Conservation (phyloP, 23 tunicate species). For the Halocynthia roretzi region DNA sequence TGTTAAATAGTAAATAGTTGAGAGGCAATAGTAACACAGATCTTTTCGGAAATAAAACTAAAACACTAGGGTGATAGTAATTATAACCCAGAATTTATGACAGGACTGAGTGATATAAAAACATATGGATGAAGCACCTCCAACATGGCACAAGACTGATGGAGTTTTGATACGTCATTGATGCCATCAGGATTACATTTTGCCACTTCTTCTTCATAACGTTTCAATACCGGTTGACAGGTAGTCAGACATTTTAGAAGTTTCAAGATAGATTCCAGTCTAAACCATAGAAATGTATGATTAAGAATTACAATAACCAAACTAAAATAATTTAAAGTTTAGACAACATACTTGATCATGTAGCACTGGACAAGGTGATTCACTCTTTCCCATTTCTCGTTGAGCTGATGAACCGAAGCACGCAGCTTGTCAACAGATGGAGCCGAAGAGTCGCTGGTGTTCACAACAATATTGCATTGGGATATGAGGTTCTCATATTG, state of each 20-base stretch:
- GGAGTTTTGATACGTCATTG: conserved; percentile 5
- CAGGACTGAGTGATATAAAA: too few relatives aligned
- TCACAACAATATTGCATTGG: conserved; percentile 17
- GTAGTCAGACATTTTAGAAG: conserved; percentile 15
- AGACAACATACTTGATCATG: conserved; percentile 11
- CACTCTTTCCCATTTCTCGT: conserved; percentile 32
- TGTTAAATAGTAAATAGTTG: too few relatives aligned
- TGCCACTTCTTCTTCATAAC: conserved; percentile 32
- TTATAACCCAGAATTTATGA: too few relatives aligned
- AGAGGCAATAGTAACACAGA: too few relatives aligned
- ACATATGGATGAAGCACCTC: conserved; percentile 11
- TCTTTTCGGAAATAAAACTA: too few relatives aligned
- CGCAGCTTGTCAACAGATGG: conserved; percentile 18
- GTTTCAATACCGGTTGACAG: conserved; percentile 22
- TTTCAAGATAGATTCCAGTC: conserved; percentile 17
- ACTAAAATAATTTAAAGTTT: background rate
- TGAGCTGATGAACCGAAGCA: conserved; percentile 6
- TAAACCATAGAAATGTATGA: background rate
- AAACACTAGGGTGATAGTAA: too few relatives aligned
- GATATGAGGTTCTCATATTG: conserved; percentile 17
- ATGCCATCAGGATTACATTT: conserved; percentile 23
- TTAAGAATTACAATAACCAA: background rate
- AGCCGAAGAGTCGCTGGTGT: conserved; percentile 9
- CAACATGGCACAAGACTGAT: conserved; percentile 6
- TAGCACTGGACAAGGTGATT: conserved; percentile 3